phyloP scores from a whole-genome alignment of 2,888 invertebrate genomes.

The Torymus texanus region DNA sequence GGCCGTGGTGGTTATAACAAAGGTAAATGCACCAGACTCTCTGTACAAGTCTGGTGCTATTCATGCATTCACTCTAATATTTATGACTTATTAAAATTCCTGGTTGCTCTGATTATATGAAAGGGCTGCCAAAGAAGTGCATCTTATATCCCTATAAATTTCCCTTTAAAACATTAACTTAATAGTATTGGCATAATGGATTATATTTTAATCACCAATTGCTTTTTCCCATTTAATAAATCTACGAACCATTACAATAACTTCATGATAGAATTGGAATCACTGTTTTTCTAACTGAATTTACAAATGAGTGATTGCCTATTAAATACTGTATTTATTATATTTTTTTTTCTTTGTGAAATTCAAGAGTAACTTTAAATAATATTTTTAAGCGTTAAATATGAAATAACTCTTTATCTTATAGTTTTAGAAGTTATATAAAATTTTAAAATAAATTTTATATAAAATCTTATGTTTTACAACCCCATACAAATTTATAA shows the following conservation, averaged over 20 bases:
- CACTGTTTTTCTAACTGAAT: neutral
- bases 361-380: no score
- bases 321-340: no score
- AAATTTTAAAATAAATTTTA: no score
- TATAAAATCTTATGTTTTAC: neutral
- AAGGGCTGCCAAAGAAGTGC: conserved; percentile 69
- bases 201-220: conserved; percentile 65
- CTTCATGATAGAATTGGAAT: neutral
- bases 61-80: conserved; percentile 78
- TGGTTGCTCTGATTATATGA: conserved; percentile 73
- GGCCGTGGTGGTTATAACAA: conserved; percentile 96
- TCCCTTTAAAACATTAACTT: conserved; percentile 42
- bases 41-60: conserved; percentile 84
- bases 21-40: conserved; percentile 91
- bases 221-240: conserved; percentile 60
- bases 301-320: no score
- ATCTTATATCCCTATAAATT: conserved; percentile 49
- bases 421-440: no score
- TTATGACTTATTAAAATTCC: conserved; percentile 72
- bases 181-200: conserved; percentile 49
- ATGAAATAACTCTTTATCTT: no score
- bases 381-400: no score
- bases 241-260: conserved; percentile 6
- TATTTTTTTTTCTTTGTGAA: no score
- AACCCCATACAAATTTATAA: conserved; percentile 6